Conservation (phyloP, 2,113 vertebrate species). For the Phainopepla nitens region DNA sequence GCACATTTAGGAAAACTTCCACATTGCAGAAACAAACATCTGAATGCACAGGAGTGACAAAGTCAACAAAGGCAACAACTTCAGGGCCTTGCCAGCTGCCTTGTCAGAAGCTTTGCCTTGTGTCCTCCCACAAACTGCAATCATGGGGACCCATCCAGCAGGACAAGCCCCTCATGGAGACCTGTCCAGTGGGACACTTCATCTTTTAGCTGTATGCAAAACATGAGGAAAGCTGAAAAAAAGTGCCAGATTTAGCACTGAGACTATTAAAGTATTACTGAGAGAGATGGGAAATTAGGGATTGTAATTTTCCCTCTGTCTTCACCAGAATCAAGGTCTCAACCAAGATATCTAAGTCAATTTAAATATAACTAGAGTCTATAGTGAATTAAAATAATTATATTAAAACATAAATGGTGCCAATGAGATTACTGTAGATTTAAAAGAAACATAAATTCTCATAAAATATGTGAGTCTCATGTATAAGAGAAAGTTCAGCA, state of each 20-base stretch:
- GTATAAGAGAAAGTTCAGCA: neutral
- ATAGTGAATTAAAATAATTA: neutral
- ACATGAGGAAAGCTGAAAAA: neutral
- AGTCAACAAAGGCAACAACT: neutral
- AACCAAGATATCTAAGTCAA: neutral
- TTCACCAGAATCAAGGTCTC: neutral
- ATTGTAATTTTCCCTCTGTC: neutral
- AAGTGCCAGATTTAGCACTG: neutral
- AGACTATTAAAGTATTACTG: neutral
- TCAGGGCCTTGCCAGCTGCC: accelerated
- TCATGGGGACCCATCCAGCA: accelerated
- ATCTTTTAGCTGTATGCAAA: neutral
- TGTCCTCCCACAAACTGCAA: neutral
- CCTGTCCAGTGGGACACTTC: neutral
- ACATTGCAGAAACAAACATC: neutral
- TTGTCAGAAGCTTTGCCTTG: neutral
- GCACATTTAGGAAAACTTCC: neutral
- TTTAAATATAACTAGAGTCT: neutral
- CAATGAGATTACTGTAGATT: neutral
- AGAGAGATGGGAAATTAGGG: neutral
- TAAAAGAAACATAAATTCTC: neutral
- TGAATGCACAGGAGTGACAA: neutral
- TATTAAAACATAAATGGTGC: neutral
- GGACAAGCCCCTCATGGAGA: neutral
- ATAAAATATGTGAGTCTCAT: neutral